Conservation (phyloP, 2,113 vertebrate species). For the Diadophis punctatus region DNA sequence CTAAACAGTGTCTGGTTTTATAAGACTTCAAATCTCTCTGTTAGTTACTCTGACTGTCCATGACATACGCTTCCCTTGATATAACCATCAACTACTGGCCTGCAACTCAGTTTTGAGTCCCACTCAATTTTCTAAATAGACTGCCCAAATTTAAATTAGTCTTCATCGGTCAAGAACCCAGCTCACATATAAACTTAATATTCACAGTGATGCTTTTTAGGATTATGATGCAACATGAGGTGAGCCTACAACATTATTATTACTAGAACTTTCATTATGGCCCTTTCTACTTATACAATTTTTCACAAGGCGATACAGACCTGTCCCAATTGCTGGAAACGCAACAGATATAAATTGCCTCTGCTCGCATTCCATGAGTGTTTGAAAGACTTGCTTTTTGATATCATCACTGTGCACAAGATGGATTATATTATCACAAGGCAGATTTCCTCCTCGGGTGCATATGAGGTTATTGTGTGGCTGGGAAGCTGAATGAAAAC, state of each 20-base stretch:
- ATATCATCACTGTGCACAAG: conserved; percentile 56
- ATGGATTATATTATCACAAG: conserved; percentile 83
- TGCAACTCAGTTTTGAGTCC: background rate
- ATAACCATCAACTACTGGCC: background rate
- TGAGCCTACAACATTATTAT: background rate
- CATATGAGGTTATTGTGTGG: conserved; percentile 63
- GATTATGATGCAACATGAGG: background rate
- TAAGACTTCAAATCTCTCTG: background rate
- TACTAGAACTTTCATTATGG: background rate
- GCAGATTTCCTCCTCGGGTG: conserved; percentile 75
- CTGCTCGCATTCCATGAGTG: conserved; percentile 73
- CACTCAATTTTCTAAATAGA: background rate
- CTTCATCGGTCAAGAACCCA: background rate
- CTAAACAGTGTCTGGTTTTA: background rate
- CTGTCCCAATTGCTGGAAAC: conserved; percentile 91
- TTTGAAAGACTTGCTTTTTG: conserved; percentile 52
- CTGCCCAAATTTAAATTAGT: background rate
- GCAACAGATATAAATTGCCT: conserved; percentile 67
- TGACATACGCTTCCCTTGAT: background rate
- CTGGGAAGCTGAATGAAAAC: conserved; percentile 65
- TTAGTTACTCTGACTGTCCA: background rate
- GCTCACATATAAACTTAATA: background rate
- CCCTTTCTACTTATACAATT: background rate
- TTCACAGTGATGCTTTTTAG: background rate
- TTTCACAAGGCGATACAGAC: conserved; percentile 60